Evolutionary conservation across 2,797 vertebrate species (phyloP), one percentile per base, ranked within the genome.

Genomic region (Thunnus albacares): DNA sequence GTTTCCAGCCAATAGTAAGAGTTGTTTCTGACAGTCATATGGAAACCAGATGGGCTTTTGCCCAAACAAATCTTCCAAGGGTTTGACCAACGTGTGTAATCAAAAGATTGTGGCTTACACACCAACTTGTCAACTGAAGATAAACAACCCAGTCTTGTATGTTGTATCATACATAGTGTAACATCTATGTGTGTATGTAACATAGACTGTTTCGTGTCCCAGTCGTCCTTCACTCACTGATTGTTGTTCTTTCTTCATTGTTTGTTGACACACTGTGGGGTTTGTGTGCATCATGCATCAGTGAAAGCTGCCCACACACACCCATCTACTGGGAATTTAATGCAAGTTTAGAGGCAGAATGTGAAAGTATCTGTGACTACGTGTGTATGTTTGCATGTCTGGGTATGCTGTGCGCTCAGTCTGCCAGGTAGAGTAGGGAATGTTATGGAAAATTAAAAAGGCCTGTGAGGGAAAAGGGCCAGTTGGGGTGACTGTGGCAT

Each of bases 1-100:
- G 83, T 85, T 68, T 89, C 62, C 73, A 63, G 86, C 87, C 87
- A 91, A 80, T 33, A 67, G 30, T 78, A 79, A 77, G 74, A 80
- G 71, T 88, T 82, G 51, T 71, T 90, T 89, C 79, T 89, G 89
- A 90, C 87, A 90, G 84, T 70, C 87, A 90, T 90, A 80, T 94
- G 92, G 90, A 87, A 86, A 88, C 90, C 94, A 95, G 92, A 94
- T 90, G 92, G 72, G 83, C 33, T 49, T 85, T 79, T 80, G 63
- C 86, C 87, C 76, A 90, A 90, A 90, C 79, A 81, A 81, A 81
- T 79, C 77, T 49, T 80, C 58, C 61, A 61, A 77, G 76, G 60
- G 47, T 75, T 75, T 75, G 79, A 90, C 75, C 52, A 59, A 66
- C 75, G 71, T 66, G 77, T 89, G 80, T 80, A 91, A 90, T 93